A percentile compares a stretch with the other conserved stretches of the same genome.
Evolutionary conservation across 2,797 vertebrate genomes (phyloP).

Genomic region (Aldrovandia affinis): DNA sequence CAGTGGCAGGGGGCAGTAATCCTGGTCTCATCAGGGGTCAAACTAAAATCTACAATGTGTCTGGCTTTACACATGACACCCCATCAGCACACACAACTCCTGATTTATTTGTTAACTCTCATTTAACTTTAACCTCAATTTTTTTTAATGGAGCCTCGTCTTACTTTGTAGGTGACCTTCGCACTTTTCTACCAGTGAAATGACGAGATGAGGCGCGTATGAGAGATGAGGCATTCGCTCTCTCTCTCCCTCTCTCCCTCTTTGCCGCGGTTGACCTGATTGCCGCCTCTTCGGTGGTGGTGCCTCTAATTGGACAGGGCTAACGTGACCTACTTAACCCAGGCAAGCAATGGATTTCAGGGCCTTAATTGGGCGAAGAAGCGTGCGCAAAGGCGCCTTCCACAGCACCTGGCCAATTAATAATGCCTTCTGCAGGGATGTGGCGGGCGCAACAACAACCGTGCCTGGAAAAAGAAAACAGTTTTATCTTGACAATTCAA

Average conservation of each 20-base stretch:
- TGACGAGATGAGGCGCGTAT: too few species aligned
- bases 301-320: slow-evolving; percentile 56
- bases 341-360: slow-evolving; percentile 48
- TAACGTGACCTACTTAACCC: slow-evolving; percentile 58
- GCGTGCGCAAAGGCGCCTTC: slow-evolving; percentile 22
- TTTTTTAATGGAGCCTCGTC: neutral
- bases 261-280: slow-evolving; percentile 42
- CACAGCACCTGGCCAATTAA: slow-evolving; percentile 55
- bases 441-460: slow-evolving; percentile 31
- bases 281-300: slow-evolving; percentile 38
- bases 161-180: slow-evolving; percentile 22
- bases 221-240: slow-evolving; percentile 35
- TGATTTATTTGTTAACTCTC: slow-evolving; percentile 19
- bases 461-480: slow-evolving; percentile 23
- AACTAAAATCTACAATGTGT: neutral
- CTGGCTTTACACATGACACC: neutral
- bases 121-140: slow-evolving; percentile 25
- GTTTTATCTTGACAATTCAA: slow-evolving; percentile 44
- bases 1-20: neutral
- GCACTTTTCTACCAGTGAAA: slow-evolving; percentile 25
- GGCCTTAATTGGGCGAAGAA: slow-evolving; percentile 54
- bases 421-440: slow-evolving; percentile 38
- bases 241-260: too few species aligned
- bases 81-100: too few species aligned
- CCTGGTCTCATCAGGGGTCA: neutral